phyloP scores from a whole-genome alignment of 2,888 invertebrate species.

The Agriopis aurantiaria region DNA sequence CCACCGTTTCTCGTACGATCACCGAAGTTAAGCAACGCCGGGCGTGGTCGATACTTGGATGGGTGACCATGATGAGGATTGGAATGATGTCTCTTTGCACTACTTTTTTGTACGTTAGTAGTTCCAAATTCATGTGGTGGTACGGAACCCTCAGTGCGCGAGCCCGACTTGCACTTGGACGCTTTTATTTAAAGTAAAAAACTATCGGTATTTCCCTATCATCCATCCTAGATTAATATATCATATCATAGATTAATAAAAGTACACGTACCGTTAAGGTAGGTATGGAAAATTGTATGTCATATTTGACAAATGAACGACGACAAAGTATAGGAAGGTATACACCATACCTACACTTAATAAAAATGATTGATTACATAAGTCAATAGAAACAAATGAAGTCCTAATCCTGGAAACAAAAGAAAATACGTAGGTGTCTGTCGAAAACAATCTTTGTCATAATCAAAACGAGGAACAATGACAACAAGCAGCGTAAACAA shows the following conservation, averaged over 20 bases:
- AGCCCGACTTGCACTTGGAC: no score
- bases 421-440: slow-evolving; percentile 17
- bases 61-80: no score
- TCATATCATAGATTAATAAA: not conserved
- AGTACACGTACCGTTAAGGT: not conserved
- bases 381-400: slow-evolving; percentile 23
- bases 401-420: slow-evolving; percentile 8
- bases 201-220: not conserved
- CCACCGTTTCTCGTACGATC: no score
- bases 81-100: no score
- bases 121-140: no score
- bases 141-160: no score
- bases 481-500: slow-evolving; percentile 4
- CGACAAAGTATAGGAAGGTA: not conserved
- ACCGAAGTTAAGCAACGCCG: no score
- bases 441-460: slow-evolving; percentile 23
- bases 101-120: no score
- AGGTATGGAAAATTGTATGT: not conserved
- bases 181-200: not conserved
- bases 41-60: no score
- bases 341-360: not conserved
- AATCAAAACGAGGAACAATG: slow-evolving; percentile 28
- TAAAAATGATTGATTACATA: slow-evolving; percentile 22
- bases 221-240: not conserved
- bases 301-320: slow-evolving; percentile 1